These are phyloP conservation scores for Dioctria linearis DNA, from an alignment of 2,888 invertebrate species.

Conservation along the genomic window DNA sequence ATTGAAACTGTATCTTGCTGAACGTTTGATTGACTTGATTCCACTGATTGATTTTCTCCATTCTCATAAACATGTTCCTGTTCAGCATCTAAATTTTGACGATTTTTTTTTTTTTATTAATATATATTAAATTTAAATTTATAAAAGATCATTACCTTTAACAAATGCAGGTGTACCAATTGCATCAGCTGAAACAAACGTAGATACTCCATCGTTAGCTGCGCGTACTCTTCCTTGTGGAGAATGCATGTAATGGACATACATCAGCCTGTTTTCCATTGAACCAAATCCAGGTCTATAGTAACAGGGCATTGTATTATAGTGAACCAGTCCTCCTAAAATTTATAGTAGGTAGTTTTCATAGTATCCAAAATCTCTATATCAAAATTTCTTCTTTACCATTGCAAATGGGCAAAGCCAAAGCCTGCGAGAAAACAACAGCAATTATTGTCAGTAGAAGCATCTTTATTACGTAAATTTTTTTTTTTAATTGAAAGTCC, in stretches of 20 bases:
- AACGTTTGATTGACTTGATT: not conserved
- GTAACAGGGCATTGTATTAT: constrained; percentile 56
- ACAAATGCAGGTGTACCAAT: constrained; percentile 59
- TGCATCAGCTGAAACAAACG: constrained; percentile 60
- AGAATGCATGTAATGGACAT: constrained; percentile 60
- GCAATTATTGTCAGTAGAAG: not conserved
- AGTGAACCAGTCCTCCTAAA: not conserved
- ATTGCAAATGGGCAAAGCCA: constrained; percentile 24
- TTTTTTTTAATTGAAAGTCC: not conserved
- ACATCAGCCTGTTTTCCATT: constrained; percentile 56
- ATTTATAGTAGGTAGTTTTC: not conserved
- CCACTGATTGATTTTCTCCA: not conserved
- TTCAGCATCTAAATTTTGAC: not conserved
- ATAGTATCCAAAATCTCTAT: not conserved
- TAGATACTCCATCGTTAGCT: constrained; percentile 59
- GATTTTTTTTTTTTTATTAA: not conserved
- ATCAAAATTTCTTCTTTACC: constrained; percentile 11
- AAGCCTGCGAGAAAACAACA: not conserved
- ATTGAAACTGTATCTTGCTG: not conserved
- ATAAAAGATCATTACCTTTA: constrained; percentile 38
- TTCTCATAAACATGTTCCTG: not conserved
- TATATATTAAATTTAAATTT: constrained; percentile 1
- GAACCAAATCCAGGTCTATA: constrained; percentile 50
- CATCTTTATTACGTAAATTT: not conserved
- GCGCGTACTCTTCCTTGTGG: constrained; percentile 47